Evolutionary conservation across 2,113 vertebrate species (phyloP), one percentile per base, ranked within the genome.

Genomic region (Puntigrus tetrazona): DNA sequence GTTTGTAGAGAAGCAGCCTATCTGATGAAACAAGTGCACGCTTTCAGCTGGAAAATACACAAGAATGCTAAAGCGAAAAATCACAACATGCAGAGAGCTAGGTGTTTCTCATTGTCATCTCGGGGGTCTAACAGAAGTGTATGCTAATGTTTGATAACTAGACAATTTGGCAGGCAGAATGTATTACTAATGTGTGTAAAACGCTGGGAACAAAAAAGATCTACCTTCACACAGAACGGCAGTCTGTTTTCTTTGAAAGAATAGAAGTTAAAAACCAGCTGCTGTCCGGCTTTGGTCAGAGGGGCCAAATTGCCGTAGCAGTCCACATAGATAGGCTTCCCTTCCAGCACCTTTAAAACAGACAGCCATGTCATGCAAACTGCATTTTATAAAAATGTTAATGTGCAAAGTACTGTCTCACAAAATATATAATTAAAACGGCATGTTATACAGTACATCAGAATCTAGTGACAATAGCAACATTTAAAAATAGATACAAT

Each of bases 221-320:
- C 92, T 97, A 99, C 98, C 97, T 99, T 99, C 87, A 99, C 97
- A 90, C 96, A 97, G 92, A 99, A 98, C 47, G 98, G 98, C 90
- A 99, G 94, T 92, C 98, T 96, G 90, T 99, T 99, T 94, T 99
- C 98, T 93, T 98, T 98, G 94, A 99, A 99, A 91, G 98, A 96
- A 89, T 97, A 99, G 92, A 99, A 99, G 95, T 98, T 98, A 84
- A 99, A 97, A 92, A 97, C 94, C 87, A 99, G 95, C 82, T 97
- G 98, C 86, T 99, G 98, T 92, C 97, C 97, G 88, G 95, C 95
- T 96, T 99, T 99, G 82, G 95, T 96, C 88, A 99, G 94, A 87
- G 98, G 97, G 67, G 96, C 93, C 88, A 99, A 88, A 90, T 99
- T 99, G 90, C 98, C 98, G 31, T 99, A 99, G 92, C 98, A 99